These are phyloP conservation scores for Geopemphigus sp. DNA, from an alignment of 1,140 invertebrate species.

Conservation along the genomic window DNA sequence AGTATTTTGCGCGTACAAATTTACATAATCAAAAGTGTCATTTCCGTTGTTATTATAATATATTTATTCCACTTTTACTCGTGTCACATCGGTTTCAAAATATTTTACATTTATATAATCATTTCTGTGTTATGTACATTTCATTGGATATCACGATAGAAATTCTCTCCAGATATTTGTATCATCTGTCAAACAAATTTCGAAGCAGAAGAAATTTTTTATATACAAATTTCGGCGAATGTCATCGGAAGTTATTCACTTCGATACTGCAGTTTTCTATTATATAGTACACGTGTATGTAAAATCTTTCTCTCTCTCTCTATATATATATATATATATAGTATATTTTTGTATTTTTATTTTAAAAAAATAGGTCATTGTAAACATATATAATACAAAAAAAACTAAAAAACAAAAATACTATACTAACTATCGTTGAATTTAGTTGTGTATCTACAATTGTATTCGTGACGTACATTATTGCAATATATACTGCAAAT, in stretches of 20 bases:
- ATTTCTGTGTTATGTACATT: not conserved
- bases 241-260: constrained; percentile 22
- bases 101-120: too few species aligned
- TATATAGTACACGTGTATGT: not conserved
- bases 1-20: too few species aligned
- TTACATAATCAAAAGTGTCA: too few species aligned
- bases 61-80: not conserved
- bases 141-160: constrained; percentile 2
- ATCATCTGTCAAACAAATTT: constrained; percentile 29
- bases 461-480: too few species aligned
- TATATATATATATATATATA: not conserved
- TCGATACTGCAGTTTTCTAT: not conserved
- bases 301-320: not conserved
- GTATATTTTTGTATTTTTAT: not conserved
- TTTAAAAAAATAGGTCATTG: not conserved
- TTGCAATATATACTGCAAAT: not conserved
- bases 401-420: too few species aligned
- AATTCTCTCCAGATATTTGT: constrained; percentile 16
- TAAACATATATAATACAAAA: too few species aligned
- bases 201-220: constrained; percentile 12
- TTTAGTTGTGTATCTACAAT: not conserved
- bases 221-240: constrained; percentile 12
- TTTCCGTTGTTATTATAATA: not conserved
- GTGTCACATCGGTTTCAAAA: not conserved
- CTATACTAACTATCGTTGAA: not conserved